Evolutionary conservation across 35 echinoderm and acorn worm genomes (phyloP), one percentile per base, ranked within the genome.

Genomic region (Acanthaster planci): DNA sequence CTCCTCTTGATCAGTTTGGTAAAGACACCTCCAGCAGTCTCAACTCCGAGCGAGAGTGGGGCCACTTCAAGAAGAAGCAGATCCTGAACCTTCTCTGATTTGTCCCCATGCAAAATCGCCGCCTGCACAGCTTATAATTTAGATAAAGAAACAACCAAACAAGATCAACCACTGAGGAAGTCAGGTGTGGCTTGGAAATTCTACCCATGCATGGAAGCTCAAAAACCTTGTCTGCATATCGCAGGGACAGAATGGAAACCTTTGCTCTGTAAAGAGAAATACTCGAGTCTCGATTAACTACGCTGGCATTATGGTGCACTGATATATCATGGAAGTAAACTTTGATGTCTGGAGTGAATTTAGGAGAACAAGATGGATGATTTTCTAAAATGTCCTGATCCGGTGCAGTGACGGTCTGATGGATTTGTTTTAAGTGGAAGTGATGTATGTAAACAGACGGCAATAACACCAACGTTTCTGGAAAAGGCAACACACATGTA

Each of bases 1-100:
- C 93, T 97, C 37, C 91, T 84, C 50, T 90, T 84, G 55, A 97
- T 97, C 78, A 93, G 83, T 1, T 39, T 38, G 6, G 90, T 93
- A 86, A 97, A 90, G 10, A 97, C 94, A 8, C 94, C 90, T 56
- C 90, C 94, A 64, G 94, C 94, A 5, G 95, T 97, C 72, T 97
- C 91, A 21, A 97, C 90, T 84, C 94, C 94, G 1, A 92, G 87
- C 22, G 90, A 92, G 0, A 97, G 90, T 34, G 90, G 94, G 23
- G 84, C 84, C 16, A 95, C 93, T 54, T 95, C 93, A 15, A 95
- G 23, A 5, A 95, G 76, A 15, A 95, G 54, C 12, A 90, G 44
- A 47, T 95, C 89, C 38, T 86, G 84, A 9, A 90, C 88, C 37
- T 87, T 78, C 30, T 77, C 77, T 1, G 44, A 60, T n/a, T 77